Percentiles rank a stretch among this genome's conserved stretches.
Evolutionary conservation across 1,140 invertebrate species (phyloP).

Genomic region (Coptotermes formosanus): DNA sequence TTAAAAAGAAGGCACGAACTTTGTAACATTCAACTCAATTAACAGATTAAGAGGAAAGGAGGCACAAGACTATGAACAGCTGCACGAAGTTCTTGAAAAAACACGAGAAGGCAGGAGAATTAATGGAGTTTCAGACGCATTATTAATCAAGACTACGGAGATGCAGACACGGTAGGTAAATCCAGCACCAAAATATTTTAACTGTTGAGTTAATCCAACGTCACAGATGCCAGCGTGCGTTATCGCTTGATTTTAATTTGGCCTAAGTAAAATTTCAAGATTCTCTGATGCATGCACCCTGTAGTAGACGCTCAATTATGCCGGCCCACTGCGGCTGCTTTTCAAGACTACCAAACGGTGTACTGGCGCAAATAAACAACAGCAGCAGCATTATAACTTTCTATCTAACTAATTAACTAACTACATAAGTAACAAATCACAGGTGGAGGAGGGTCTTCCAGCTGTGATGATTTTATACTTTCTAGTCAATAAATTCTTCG

Average conservation of each 20-base stretch:
- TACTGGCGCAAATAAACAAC: too few species aligned
- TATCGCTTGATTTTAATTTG: neutral
- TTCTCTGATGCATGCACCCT: too few species aligned
- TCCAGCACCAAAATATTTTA: neutral
- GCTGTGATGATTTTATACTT: too few species aligned
- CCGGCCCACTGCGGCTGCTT: too few species aligned
- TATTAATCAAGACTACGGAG: neutral
- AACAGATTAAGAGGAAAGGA: neutral
- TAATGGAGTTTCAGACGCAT: neutral
- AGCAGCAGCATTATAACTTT: too few species aligned
- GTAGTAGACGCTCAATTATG: too few species aligned
- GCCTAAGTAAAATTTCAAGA: neutral
- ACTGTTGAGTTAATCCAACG: neutral
- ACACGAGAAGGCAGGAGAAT: neutral
- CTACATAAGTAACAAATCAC: too few species aligned
- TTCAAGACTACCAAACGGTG: too few species aligned
- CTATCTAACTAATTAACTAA: too few species aligned
- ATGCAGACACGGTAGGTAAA: neutral
- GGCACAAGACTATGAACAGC: neutral
- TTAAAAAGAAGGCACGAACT: neutral
- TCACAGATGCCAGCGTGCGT: neutral
- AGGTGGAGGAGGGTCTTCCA: too few species aligned
- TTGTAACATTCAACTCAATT: neutral
- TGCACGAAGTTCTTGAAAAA: neutral
- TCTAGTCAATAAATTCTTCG: too few species aligned